Conservation (phyloP, 2,797 vertebrate genomes). For the Parauchenoglanis punctatus region DNA sequence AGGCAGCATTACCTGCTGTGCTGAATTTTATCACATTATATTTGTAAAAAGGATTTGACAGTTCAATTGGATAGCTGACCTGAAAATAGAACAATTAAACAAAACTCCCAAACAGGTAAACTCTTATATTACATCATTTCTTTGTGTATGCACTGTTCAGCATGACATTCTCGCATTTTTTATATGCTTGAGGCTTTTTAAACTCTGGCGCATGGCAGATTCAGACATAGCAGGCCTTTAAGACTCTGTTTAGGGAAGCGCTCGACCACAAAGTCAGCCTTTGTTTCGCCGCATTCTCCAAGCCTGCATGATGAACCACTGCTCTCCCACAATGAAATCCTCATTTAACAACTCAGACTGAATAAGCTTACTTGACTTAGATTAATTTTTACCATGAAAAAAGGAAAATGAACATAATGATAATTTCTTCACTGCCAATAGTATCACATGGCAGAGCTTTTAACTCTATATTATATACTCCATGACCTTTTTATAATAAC, state of each 20-base stretch:
- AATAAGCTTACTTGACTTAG: not conserved
- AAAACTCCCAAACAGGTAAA: not conserved
- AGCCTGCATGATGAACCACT: conserved; percentile 18
- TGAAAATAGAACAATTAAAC: not conserved
- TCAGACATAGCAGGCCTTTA: conserved; percentile 31
- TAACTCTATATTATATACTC: not conserved
- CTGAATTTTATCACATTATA: not conserved
- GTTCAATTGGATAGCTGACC: not conserved
- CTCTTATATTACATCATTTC: not conserved
- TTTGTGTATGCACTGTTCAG: not conserved
- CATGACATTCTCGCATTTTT: not conserved
- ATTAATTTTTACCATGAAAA: not conserved
- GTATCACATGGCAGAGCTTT: not conserved
- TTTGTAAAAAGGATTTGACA: not conserved
- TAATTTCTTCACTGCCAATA: not conserved
- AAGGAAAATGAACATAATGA: not conserved
- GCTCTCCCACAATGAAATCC: conserved; percentile 23
- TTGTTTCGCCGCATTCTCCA: conserved; percentile 30
- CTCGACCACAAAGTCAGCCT: conserved; percentile 36
- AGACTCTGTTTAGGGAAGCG: conserved; percentile 38
- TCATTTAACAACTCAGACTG: conserved; percentile 7
- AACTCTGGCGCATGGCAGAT: conserved; percentile 1
- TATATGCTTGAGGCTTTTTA: conserved; percentile 12
- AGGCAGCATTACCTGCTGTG: not conserved
- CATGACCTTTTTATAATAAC: not conserved